These are phyloP conservation scores for Atta cephalotes DNA, from an alignment of 1,140 invertebrate genomes.

Conservation along the genomic window DNA sequence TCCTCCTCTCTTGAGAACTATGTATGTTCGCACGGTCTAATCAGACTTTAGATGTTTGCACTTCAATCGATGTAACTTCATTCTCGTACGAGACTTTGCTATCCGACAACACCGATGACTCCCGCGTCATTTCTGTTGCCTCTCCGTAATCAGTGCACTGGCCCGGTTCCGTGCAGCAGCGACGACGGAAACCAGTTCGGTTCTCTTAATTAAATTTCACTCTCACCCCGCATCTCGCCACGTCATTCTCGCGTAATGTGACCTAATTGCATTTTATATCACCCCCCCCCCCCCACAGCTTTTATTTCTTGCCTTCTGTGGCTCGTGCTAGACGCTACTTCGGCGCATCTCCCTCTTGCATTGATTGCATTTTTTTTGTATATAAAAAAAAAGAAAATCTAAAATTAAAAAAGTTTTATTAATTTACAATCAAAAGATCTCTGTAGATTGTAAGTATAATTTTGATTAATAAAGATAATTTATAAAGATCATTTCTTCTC, in stretches of 20 bases:
- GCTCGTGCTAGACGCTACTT: background rate
- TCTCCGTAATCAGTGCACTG: background rate
- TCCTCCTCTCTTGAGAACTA: background rate
- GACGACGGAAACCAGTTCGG: slow-evolving; percentile 46
- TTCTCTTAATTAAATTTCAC: slow-evolving; percentile 71
- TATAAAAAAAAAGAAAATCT: background rate
- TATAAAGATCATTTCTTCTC: background rate
- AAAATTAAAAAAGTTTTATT: background rate
- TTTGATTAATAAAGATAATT: background rate
- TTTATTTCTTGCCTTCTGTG: slow-evolving; percentile 14
- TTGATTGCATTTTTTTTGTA: background rate
- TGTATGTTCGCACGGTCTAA: background rate
- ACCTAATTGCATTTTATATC: slow-evolving; percentile 71
- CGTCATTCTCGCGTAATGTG: slow-evolving; percentile 64
- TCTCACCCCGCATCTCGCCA: slow-evolving; percentile 42
- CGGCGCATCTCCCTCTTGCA: background rate
- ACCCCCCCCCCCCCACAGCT: background rate
- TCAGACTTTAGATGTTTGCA: slow-evolving; percentile 40
- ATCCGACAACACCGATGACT: slow-evolving; percentile 15
- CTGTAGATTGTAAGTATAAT: background rate
- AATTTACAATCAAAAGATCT: slow-evolving; percentile 2
- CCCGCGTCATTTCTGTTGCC: slow-evolving; percentile 26
- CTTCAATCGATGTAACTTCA: slow-evolving; percentile 65
- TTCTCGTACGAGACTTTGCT: slow-evolving; percentile 11
- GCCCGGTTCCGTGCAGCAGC: background rate